Conservation (phyloP, 2,888 invertebrate species). For the Drosophila crucigera region DNA sequence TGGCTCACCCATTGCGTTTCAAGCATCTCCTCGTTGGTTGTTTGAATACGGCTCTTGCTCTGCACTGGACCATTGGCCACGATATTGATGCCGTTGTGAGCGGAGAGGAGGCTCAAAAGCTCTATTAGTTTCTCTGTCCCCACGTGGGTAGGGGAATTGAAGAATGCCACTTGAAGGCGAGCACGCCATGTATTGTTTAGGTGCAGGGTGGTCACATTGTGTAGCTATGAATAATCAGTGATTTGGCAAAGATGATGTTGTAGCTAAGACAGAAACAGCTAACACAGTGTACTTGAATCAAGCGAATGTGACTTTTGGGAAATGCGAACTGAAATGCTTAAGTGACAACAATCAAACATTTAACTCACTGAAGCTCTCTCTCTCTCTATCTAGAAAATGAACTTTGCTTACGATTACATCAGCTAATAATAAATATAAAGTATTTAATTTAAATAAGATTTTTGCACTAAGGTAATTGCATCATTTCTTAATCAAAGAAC, state of each 20-base stretch:
- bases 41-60: slow-evolving; percentile 70
- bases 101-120: slow-evolving; percentile 67
- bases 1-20: slow-evolving; percentile 89
- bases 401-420: too few relatives aligned
- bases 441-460: not conserved
- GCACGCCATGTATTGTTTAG: slow-evolving; percentile 92
- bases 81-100: slow-evolving; percentile 86
- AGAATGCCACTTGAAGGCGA: slow-evolving; percentile 91
- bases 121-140: slow-evolving; percentile 95
- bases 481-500: not conserved
- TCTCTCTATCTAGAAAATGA: not conserved
- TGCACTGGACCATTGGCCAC: slow-evolving; percentile 86
- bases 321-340: not conserved
- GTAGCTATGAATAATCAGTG: slow-evolving; percentile 43
- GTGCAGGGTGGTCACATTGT: slow-evolving; percentile 47
- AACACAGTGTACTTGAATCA: slow-evolving; percentile 23
- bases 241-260: not conserved
- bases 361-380: not conserved
- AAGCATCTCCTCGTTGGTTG: slow-evolving; percentile 90
- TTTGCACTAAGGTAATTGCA: too few relatives aligned
- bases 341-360: not conserved
- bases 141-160: slow-evolving; percentile 95
- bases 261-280: slow-evolving; percentile 1
- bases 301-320: slow-evolving; percentile 29
- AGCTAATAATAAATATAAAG: too few relatives aligned